These are phyloP conservation scores for Todus mexicanus DNA, from an alignment of 2,797 vertebrate species.

Conservation along the genomic window DNA sequence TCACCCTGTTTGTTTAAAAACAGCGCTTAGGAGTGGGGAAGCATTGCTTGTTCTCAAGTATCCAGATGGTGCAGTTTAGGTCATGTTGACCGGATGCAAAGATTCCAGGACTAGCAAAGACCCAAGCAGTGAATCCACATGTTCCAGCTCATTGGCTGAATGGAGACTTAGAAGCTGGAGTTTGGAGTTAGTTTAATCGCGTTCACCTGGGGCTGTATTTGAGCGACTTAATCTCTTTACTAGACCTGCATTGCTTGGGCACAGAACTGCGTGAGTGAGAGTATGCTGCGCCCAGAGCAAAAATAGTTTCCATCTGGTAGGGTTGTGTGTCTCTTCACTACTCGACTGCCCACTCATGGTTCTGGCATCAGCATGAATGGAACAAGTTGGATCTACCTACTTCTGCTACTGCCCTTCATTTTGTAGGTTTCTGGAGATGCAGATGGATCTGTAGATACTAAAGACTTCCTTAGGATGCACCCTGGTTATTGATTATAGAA, in stretches of 20 bases:
- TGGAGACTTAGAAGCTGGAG: background rate
- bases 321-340: background rate
- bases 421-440: background rate
- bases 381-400: background rate
- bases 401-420: background rate
- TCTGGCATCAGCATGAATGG: background rate
- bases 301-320: background rate
- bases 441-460: background rate
- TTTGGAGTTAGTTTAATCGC: background rate
- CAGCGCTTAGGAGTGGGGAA: background rate
- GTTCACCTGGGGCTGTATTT: background rate
- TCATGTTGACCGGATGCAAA: conserved; percentile 18
- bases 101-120: background rate
- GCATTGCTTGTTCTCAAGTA: background rate
- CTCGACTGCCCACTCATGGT: background rate
- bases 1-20: conserved; percentile 34
- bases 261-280: background rate
- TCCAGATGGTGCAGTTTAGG: conserved; percentile 29
- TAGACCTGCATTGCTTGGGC: background rate
- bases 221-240: background rate
- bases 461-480: background rate
- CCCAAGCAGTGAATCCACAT: background rate
- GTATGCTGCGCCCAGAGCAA: background rate
- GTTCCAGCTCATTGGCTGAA: background rate
- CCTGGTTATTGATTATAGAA: background rate